Evolutionary conservation across 2,797 vertebrate species (phyloP).

Genomic region (Tiaroga cobitis): DNA sequence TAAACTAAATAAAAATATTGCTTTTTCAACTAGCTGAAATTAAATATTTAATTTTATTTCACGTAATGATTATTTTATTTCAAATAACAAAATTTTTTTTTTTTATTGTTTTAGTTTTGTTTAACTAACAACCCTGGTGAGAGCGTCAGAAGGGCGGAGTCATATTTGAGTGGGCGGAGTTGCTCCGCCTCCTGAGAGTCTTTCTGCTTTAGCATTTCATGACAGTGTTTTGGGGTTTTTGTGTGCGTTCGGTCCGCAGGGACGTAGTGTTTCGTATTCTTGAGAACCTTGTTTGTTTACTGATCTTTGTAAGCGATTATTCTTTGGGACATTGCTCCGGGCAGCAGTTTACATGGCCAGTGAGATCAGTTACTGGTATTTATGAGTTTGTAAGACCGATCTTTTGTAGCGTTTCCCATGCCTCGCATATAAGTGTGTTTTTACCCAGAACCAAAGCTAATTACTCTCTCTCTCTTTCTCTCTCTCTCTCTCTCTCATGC

Average conservation of each 20-base stretch:
- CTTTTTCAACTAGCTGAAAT: too few species aligned
- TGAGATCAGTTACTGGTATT: slow-evolving; percentile 47
- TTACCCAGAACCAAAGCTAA: slow-evolving; percentile 30
- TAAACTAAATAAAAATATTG: too few species aligned
- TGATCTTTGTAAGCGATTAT: slow-evolving; percentile 45
- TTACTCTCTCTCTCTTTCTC: slow-evolving; percentile 11
- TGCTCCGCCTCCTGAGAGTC: not conserved
- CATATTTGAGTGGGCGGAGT: not conserved
- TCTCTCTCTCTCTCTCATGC: not conserved
- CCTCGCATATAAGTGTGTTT: not conserved
- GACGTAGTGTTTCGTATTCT: slow-evolving; percentile 29
- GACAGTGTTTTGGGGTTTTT: slow-evolving; percentile 36
- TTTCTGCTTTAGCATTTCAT: not conserved
- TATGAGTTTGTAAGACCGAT: slow-evolving; percentile 7
- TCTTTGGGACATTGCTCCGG: slow-evolving; percentile 49
- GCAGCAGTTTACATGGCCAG: slow-evolving; percentile 45
- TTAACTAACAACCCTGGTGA: not conserved
- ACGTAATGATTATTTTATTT: too few species aligned
- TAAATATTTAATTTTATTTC: too few species aligned
- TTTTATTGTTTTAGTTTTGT: too few species aligned
- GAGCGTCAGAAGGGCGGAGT: slow-evolving; percentile 13
- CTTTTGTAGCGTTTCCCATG: slow-evolving; percentile 13
- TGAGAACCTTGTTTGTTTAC: slow-evolving; percentile 52
- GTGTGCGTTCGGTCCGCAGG: slow-evolving; percentile 17
- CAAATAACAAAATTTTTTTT: too few species aligned